Base-by-base conservation (phyloP, 2,888 invertebrate species). In the Halictus quadricinctus region DNA sequence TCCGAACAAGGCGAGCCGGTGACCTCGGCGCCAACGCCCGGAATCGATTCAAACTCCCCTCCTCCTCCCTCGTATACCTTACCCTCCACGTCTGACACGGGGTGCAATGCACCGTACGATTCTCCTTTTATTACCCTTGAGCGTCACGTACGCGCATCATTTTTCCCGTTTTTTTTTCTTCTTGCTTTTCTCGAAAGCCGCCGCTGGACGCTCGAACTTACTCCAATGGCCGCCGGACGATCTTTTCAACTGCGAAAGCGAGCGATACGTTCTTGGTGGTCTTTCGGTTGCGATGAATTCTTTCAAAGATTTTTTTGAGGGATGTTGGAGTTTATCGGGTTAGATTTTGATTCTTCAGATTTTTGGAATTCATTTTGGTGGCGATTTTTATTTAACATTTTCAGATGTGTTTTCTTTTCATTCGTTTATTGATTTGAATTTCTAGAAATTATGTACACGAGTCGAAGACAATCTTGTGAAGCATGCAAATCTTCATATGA, bases 11-110 rank as follows among this genome's bases (percentile, higher is more conserved):
- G 93, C 93, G 92, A 94, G 94, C 94, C 94, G 94, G 94, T 94
- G 94, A 94, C 94, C 94, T 94, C 94, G 93, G 93, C 93, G 94
- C 94, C 94, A 93, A 94, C 94, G 94, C 94, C 94, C 94, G 94
- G 91, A 91, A 94, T 94, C 94, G 94, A 94, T 94, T 94, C 94
- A n/a, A 92, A 92, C 92, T 92, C 92, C 60, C 43, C 90, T 66
- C 66, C 64, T 25, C n/a, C 29, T 10, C 41, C 41, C 69, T 2
- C 92, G 92, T 92, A 92, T 91, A 91, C 79, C 50, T 41, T 48
- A 91, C 92, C 92, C 90, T 69, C 50, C 50, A 18, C 79, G 89
- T 87, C 87, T 81, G 79, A 80, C 81, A 91, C 92, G 92, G 93
- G 93, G 91, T 93, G 93, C 93, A 92, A 91, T 93, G 93, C 93